Conservation (phyloP, 2,888 invertebrate species). For the Drosophila sordidula region DNA sequence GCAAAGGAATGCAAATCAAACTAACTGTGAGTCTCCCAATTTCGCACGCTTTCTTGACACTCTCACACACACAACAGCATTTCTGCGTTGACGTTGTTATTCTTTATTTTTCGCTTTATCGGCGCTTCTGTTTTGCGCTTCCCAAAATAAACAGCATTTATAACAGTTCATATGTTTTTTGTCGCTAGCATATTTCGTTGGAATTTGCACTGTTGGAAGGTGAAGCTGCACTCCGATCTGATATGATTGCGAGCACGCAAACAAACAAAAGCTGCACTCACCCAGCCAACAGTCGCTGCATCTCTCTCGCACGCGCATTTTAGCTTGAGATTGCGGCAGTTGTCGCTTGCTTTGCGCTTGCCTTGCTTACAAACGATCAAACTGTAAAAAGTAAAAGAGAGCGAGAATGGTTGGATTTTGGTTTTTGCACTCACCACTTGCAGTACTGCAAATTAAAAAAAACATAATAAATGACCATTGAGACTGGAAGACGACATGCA, state of each 20-base stretch:
- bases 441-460: too few species aligned
- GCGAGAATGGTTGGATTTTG: neutral
- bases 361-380: neutral
- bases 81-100: neutral
- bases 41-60: neutral
- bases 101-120: slow-evolving; percentile 4
- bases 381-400: neutral
- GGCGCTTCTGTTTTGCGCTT: neutral
- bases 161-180: neutral
- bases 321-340: neutral
- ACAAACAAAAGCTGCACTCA: too few species aligned
- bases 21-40: neutral
- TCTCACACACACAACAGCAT: neutral
- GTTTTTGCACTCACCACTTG: too few species aligned
- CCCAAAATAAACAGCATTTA: slow-evolving; percentile 10
- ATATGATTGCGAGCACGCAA: too few species aligned
- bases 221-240: too few species aligned
- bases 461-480: neutral
- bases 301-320: too few species aligned
- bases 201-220: too few species aligned
- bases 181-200: too few species aligned
- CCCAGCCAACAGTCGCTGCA: too few species aligned
- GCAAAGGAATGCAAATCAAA: neutral
- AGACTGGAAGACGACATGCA: neutral
- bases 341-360: too few species aligned